Evolutionary conservation across 2,113 vertebrate species (phyloP), one percentile per base, ranked within the genome.

Genomic region (Halichoerus grypus): DNA sequence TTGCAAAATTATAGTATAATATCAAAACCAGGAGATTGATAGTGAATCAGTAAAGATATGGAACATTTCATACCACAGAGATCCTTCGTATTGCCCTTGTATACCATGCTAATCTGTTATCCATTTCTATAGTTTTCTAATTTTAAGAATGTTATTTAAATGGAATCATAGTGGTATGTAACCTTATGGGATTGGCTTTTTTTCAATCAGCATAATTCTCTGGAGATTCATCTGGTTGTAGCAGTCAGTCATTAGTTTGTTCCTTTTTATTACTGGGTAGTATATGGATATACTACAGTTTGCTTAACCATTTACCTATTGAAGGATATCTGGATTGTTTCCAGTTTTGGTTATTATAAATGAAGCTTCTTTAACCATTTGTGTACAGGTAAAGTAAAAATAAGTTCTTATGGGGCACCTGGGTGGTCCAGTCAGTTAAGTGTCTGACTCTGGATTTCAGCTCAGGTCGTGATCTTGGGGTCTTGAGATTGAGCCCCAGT

Each of bases 281-380:
- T 69, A 21, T 61, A 21, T 88, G 19, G 28, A 57, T 91, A 1
- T 88, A 69, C 22, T 11, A 76, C 46, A 16, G 67, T 88, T 57
- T 72, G 11, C 31, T 46, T 95, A 87, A 72, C 42, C 51, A 14
- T 57, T 93, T 63, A 84, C 7, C 1, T 33, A 9, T 59, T 65
- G 63, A 65, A 72, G 65, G 63, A 57, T 42, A 71, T 63, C 67
- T 49, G 24, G 7, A 46, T 69, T 92, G 22, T 81, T 96, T 84
- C 15, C 26, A 39, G 42, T 96, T 84, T 88, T 26, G 51, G 21
- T 61, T 71, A 42, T 89, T 93, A 24, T n/a, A 88, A 46, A 49
- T 53, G 39, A 94, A 89, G n/a, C 19, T 77, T 12, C 55, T 80
- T 72, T 88, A 89, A 88, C 53, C 22, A 65, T 85, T 92, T 89